Evolutionary conservation across 2,888 invertebrate species (phyloP).

Genomic region (Idaea aversata): DNA sequence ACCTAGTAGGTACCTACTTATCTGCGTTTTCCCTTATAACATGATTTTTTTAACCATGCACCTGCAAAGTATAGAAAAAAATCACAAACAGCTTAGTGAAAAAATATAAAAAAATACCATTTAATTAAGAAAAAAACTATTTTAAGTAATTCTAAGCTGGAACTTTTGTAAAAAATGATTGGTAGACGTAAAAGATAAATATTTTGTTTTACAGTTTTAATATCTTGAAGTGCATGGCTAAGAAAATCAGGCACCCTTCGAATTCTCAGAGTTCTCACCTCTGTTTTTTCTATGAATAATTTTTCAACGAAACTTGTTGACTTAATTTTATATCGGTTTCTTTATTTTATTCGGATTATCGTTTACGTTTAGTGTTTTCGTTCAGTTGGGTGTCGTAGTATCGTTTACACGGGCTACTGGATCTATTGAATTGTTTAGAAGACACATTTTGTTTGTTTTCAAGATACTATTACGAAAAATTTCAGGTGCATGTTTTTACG

Average conservation of each 20-base stretch:
- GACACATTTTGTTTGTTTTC: background rate
- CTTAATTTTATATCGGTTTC: slow-evolving; percentile 77
- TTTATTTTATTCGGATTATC: slow-evolving; percentile 39
- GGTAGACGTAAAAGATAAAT: background rate
- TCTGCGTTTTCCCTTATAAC: background rate
- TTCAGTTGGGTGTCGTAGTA: background rate
- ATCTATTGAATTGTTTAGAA: background rate
- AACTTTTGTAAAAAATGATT: background rate
- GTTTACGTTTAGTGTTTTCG: slow-evolving; percentile 17
- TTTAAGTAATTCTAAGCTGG: background rate
- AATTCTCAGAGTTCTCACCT: slow-evolving; percentile 39
- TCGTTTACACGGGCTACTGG: background rate
- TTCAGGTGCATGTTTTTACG: background rate
- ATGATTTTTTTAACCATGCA: background rate
- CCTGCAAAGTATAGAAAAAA: background rate
- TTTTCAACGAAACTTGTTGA: slow-evolving; percentile 72
- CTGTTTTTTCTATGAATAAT: slow-evolving; percentile 74
- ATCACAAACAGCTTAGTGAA: background rate
- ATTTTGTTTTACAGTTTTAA: background rate
- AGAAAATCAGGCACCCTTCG: slow-evolving; percentile 24
- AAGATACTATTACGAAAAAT: too few relatives aligned
- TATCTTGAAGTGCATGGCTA: background rate
- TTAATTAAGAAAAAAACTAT: background rate
- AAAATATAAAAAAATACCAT: background rate
- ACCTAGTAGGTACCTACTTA: slow-evolving; percentile 41